Conservation (phyloP, 1,140 invertebrate genomes). For the Tetramorium parvispinum region DNA sequence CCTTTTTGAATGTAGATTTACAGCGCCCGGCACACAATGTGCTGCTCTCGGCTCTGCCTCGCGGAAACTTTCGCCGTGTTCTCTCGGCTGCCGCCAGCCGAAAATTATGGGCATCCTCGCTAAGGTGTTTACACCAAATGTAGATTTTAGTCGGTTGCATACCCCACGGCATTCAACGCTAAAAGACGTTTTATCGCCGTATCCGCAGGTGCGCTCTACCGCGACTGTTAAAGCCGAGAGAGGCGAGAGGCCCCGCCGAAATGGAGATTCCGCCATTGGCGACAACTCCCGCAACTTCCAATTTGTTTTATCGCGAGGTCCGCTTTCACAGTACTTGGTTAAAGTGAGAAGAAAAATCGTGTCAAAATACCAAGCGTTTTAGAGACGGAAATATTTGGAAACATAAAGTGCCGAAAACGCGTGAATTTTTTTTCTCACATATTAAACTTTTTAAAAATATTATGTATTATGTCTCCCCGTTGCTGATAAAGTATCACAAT, state of each 20-base stretch:
- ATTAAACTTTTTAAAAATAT: slow-evolving; percentile 4
- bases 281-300: slow-evolving; percentile 36
- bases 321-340: neutral
- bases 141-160: slow-evolving; percentile 67
- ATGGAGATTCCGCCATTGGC: neutral
- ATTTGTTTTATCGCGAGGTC: slow-evolving; percentile 37
- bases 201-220: slow-evolving; percentile 52
- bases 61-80: slow-evolving; percentile 34
- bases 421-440: neutral
- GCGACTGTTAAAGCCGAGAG: slow-evolving; percentile 10
- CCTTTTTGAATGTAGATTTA: slow-evolving; percentile 69
- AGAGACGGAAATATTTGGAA: neutral
- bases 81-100: slow-evolving; percentile 39
- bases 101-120: slow-evolving; percentile 69
- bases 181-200: slow-evolving; percentile 61
- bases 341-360: neutral
- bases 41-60: slow-evolving; percentile 50
- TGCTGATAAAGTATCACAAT: neutral
- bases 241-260: neutral
- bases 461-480: neutral
- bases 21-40: slow-evolving; percentile 65
- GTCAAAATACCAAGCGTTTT: neutral
- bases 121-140: slow-evolving; percentile 70
- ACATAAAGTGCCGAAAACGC: neutral
- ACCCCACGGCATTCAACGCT: slow-evolving; percentile 45